phyloP scores from a whole-genome alignment of 2,888 invertebrate genomes.

The Girardia tigrina region DNA sequence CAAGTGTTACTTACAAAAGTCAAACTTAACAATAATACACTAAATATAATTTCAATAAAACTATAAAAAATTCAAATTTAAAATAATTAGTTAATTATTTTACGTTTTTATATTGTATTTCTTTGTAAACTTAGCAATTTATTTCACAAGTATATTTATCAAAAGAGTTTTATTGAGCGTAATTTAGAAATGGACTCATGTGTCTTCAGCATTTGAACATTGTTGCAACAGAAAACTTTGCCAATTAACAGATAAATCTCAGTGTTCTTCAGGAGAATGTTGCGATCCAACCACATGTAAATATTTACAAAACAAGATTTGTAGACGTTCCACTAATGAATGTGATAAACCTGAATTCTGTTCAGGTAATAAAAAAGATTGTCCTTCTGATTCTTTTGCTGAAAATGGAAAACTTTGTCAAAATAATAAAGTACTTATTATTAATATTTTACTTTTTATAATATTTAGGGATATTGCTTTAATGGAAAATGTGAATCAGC shows the following conservation, averaged over 20 bases:
- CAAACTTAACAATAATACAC: no score
- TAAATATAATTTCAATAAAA: no score
- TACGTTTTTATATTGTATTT: no score
- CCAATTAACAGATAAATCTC: background rate
- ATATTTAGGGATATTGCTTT: conserved; percentile 23
- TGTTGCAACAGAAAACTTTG: background rate
- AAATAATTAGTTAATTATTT: no score
- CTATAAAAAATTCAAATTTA: no score
- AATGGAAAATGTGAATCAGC: conserved; percentile 20
- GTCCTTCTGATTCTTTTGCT: background rate
- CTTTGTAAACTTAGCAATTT: no score
- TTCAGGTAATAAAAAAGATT: background rate
- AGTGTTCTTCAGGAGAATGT: background rate
- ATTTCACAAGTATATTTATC: no score
- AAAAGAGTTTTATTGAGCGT: no score
- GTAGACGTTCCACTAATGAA: background rate
- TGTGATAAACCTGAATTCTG: background rate
- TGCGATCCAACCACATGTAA: background rate
- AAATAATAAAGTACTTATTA: background rate
- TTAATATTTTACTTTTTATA: background rate
- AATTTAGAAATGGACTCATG: background rate
- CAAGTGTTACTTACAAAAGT: no score
- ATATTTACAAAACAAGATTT: background rate
- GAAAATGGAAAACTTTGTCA: background rate
- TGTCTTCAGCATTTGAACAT: background rate